Conservation (phyloP, 2,888 invertebrate genomes). For the Steromphala cineraria region DNA sequence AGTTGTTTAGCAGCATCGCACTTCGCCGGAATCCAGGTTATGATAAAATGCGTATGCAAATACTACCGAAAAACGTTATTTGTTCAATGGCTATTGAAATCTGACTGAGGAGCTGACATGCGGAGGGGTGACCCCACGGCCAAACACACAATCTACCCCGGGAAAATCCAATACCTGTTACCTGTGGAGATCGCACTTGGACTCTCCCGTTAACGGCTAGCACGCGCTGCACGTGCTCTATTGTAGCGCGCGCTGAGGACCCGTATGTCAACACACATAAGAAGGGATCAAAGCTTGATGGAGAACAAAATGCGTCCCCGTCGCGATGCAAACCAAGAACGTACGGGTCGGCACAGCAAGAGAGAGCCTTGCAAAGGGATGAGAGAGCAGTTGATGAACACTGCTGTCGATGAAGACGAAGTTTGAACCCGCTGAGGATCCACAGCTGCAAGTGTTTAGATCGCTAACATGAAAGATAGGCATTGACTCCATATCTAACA, state of each 20-base stretch:
- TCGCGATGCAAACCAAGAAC: not conserved
- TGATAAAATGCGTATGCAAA: conserved; percentile 1
- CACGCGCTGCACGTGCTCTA: conserved; percentile 11
- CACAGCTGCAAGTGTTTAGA: conserved; percentile 4
- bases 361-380: not conserved
- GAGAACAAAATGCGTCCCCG: not conserved
- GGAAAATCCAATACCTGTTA: conserved; percentile 14
- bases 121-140: not conserved
- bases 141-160: conserved; percentile 3
- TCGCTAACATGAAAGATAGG: not conserved
- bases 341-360: conserved; percentile 12
- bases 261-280: conserved; percentile 17
- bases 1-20: not conserved
- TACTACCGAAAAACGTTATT: conserved; percentile 8
- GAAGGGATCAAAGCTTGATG: conserved; percentile 11
- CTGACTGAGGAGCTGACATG: not conserved
- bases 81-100: conserved; percentile 13
- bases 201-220: conserved; percentile 10
- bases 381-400: conserved; percentile 11
- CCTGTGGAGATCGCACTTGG: conserved; percentile 8
- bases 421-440: not conserved
- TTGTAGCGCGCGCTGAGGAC: conserved; percentile 18
- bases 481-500: not conserved
- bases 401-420: not conserved
- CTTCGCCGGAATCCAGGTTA: not conserved